Percentiles rank a stretch among this genome's conserved stretches.
phyloP scores from a whole-genome alignment of 2,888 invertebrate species.

The Theretra japonica region DNA sequence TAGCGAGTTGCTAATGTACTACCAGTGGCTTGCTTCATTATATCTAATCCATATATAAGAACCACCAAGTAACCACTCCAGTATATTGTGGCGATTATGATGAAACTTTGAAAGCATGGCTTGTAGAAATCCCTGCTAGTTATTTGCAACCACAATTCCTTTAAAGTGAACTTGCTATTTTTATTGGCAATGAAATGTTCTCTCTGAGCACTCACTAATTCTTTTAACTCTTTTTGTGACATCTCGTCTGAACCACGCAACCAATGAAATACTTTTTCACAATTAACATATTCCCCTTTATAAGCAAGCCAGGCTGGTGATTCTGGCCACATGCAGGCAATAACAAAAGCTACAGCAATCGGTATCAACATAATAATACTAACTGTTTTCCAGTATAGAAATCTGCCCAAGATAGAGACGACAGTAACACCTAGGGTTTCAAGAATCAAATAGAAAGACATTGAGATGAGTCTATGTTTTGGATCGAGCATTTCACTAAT shows the following conservation, averaged over 20 bases:
- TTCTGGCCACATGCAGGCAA: constrained; percentile 29
- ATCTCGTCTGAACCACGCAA: constrained; percentile 13
- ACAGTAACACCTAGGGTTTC: background rate
- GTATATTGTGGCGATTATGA: constrained; percentile 33
- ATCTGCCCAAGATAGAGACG: background rate
- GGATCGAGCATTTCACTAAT: constrained; percentile 16
- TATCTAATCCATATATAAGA: constrained; percentile 36
- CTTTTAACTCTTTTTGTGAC: background rate
- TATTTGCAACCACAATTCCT: constrained; percentile 12
- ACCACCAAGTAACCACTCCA: constrained; percentile 39
- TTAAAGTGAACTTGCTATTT: background rate
- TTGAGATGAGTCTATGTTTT: background rate
- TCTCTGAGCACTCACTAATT: constrained; percentile 16
- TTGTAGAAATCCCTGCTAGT: constrained; percentile 34
- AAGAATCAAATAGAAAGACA: background rate
- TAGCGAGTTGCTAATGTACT: constrained; percentile 32
- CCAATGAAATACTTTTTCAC: constrained; percentile 16
- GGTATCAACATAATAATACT: constrained; percentile 15
- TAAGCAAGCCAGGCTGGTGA: constrained; percentile 30
- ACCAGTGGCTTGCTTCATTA: constrained; percentile 18
- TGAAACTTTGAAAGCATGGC: constrained; percentile 36
- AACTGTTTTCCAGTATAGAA: background rate
- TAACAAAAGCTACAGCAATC: constrained; percentile 25
- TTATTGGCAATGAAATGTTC: background rate
- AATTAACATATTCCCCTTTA: constrained; percentile 21